These are phyloP conservation scores for Lithophane semibrunnea DNA, from an alignment of 2,888 invertebrate species.

Conservation along the genomic window DNA sequence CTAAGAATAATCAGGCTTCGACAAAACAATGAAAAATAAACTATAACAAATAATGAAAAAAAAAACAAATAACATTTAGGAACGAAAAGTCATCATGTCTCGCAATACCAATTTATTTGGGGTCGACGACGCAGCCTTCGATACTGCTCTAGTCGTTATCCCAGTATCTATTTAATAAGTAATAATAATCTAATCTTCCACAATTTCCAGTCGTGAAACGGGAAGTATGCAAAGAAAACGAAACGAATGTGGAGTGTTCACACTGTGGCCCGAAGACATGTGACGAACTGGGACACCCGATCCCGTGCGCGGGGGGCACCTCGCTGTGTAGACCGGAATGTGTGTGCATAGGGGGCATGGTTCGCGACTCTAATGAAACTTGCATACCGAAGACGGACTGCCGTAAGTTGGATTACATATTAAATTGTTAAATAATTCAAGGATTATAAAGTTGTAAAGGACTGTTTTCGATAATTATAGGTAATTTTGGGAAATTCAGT, in stretches of 20 bases:
- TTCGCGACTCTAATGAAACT: slow-evolving; percentile 74
- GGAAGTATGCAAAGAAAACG: slow-evolving; percentile 73
- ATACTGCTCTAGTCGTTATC: neutral
- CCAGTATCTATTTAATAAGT: neutral
- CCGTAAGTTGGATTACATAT: slow-evolving; percentile 66
- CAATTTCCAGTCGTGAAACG: slow-evolving; percentile 72
- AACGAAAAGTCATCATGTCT: neutral
- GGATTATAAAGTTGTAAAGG: too few relatives aligned
- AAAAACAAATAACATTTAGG: neutral
- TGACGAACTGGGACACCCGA: slow-evolving; percentile 76
- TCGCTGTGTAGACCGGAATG: slow-evolving; percentile 77
- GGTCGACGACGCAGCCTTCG: neutral
- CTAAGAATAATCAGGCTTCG: neutral
- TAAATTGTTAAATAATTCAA: too few relatives aligned
- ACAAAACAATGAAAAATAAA: neutral
- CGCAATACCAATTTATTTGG: too few relatives aligned
- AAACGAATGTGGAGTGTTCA: slow-evolving; percentile 76
- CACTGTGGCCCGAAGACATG: slow-evolving; percentile 82
- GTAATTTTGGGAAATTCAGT: too few relatives aligned
- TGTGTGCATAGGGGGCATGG: slow-evolving; percentile 79
- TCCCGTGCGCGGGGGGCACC: slow-evolving; percentile 75
- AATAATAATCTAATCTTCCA: too few relatives aligned
- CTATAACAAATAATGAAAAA: too few relatives aligned
- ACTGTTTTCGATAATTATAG: too few relatives aligned
- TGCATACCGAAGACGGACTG: slow-evolving; percentile 78